Evolutionary conservation across 2,113 vertebrate species (phyloP).

Genomic region (Plecturocebus donacophilus): DNA sequence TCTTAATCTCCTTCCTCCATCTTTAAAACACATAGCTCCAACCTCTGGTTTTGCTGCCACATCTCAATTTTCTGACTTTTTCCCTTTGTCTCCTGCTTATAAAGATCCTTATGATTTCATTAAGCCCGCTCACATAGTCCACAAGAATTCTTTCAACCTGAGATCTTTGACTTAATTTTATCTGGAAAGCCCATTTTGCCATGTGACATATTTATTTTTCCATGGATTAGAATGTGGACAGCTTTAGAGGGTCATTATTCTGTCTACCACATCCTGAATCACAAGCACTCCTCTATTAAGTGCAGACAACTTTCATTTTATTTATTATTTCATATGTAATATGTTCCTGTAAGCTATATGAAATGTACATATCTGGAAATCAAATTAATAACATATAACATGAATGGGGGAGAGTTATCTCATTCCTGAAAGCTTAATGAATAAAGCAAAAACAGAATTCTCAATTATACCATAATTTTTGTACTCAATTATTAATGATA

Average conservation of each 20-base stretch:
- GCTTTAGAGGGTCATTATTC: neutral
- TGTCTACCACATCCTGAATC: neutral
- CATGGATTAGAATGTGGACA: neutral
- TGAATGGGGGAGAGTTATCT: neutral
- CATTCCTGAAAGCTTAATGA: neutral
- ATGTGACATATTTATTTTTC: neutral
- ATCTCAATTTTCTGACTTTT: neutral
- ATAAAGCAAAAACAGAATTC: neutral
- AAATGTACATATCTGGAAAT: neutral
- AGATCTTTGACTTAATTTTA: neutral
- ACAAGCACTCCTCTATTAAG: neutral
- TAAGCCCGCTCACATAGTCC: neutral
- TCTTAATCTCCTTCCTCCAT: neutral
- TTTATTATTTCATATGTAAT: neutral
- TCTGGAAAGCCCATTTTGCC: neutral
- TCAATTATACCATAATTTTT: neutral
- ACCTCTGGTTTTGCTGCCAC: neutral
- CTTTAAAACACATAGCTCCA: neutral
- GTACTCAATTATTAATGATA: neutral
- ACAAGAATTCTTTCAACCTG: neutral
- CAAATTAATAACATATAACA: neutral
- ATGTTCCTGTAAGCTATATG: neutral
- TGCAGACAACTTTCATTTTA: neutral
- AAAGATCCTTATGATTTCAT: neutral
- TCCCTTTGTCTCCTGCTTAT: neutral